Evolutionary conservation across 2,113 vertebrate species (phyloP).

Genomic region (Cathartes aura): DNA sequence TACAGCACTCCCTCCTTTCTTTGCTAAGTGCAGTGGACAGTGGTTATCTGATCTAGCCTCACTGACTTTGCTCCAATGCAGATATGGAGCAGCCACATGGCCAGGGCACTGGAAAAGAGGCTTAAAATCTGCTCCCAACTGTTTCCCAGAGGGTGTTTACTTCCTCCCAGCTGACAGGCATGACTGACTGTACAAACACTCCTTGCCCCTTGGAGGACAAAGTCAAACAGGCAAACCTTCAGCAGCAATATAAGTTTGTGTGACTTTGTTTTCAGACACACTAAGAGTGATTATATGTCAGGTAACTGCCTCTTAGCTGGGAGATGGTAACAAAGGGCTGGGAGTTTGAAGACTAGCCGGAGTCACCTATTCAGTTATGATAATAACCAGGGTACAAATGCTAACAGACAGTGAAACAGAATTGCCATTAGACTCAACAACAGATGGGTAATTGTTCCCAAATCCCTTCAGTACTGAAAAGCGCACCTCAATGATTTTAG

Average conservation of each 20-base stretch:
- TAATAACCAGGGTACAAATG: neutral
- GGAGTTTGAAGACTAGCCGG: neutral
- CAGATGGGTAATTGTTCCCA: neutral
- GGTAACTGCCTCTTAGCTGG: neutral
- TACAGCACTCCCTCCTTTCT: neutral
- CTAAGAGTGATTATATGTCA: neutral
- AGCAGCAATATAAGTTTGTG: neutral
- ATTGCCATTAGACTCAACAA: neutral
- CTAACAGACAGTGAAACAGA: neutral
- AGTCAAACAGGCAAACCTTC: neutral
- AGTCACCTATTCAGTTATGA: neutral
- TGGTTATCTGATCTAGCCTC: neutral
- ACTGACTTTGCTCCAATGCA: rapidly evolving
- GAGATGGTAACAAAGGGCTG: neutral
- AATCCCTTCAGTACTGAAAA: neutral
- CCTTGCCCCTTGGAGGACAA: neutral
- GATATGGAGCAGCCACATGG: neutral
- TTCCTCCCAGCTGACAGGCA: conserved; percentile 3
- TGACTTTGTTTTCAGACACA: neutral
- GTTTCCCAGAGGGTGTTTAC: conserved; percentile 4
- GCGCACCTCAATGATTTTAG: neutral
- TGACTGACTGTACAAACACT: neutral
- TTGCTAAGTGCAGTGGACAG: neutral
- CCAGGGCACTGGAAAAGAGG: neutral
- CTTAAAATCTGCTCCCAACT: neutral